A percentile compares a stretch with the other conserved stretches of the same genome.
phyloP scores from a whole-genome alignment of 2,113 vertebrate genomes.

The Otis tarda region DNA sequence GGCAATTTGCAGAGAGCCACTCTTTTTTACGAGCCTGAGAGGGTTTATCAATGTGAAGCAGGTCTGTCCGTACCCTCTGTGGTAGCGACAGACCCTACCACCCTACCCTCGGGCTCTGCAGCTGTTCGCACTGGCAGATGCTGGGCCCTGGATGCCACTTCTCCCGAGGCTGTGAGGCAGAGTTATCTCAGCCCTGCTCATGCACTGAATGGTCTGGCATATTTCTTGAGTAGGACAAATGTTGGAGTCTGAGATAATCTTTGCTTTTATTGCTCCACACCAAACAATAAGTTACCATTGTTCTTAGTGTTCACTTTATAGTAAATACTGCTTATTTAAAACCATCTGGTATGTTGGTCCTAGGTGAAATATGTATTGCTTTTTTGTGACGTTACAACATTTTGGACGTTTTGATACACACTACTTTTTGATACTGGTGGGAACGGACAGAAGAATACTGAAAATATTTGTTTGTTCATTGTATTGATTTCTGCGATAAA shows the following conservation, averaged over 20 bases:
- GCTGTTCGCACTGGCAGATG: neutral
- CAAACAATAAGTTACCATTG: neutral
- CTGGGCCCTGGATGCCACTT: neutral
- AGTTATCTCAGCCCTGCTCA: neutral
- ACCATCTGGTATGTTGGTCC: neutral
- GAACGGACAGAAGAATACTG: neutral
- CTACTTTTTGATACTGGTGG: neutral
- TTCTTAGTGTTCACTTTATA: neutral
- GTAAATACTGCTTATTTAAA: neutral
- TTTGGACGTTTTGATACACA: neutral
- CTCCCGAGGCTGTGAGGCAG: neutral
- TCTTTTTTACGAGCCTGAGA: neutral
- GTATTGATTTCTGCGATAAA: constrained; percentile 50
- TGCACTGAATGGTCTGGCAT: neutral
- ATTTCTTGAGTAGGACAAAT: neutral
- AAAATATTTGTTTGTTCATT: constrained; percentile 4
- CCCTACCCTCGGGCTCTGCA: neutral
- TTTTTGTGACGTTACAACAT: neutral
- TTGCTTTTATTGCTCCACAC: neutral
- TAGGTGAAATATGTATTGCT: neutral
- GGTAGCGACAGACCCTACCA: too few species aligned
- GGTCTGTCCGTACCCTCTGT: neutral
- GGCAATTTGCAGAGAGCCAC: neutral
- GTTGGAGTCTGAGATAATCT: neutral
- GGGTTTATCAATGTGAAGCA: neutral